These are phyloP conservation scores for Dreissena rostriformis DNA, from an alignment of 1,140 invertebrate species.

Conservation along the genomic window DNA sequence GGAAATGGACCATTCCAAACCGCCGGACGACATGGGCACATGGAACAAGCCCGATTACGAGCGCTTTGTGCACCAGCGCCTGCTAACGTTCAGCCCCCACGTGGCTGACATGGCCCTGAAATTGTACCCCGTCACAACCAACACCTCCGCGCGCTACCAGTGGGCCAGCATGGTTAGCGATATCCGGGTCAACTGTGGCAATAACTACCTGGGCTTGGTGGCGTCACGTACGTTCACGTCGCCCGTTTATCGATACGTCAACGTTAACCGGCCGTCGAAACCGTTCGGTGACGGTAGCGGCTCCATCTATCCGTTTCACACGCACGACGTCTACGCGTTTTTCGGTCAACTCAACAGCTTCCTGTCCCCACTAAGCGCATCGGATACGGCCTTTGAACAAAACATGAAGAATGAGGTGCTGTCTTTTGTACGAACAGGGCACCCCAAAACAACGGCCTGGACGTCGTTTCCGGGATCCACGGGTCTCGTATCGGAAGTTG, in stretches of 20 bases:
- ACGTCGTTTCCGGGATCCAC: constrained; percentile 15
- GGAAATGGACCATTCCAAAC: constrained; percentile 19
- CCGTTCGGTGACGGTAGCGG: neutral
- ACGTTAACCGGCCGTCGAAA: constrained; percentile 23
- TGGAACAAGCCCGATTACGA: constrained; percentile 42
- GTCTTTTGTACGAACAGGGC: constrained; percentile 26
- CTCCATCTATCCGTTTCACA: constrained; percentile 26
- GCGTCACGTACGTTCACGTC: constrained; percentile 17
- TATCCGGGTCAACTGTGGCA: constrained; percentile 40
- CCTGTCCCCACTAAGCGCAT: neutral
- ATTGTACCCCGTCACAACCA: constrained; percentile 28
- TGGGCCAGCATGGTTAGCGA: constrained; percentile 42
- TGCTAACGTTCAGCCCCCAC: constrained; percentile 33
- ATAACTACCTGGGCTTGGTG: constrained; percentile 16
- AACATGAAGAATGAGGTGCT: constrained; percentile 36
- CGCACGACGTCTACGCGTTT: constrained; percentile 17
- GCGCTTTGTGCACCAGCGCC: neutral
- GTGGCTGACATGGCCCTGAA: constrained; percentile 35
- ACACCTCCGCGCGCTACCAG: constrained; percentile 13
- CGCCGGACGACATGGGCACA: constrained; percentile 25
- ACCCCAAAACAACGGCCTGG: constrained; percentile 21
- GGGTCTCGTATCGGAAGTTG: constrained; percentile 10
- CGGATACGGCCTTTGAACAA: constrained; percentile 21
- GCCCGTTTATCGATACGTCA: constrained; percentile 43
- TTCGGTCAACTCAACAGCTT: constrained; percentile 1